A percentile compares a stretch with the other conserved stretches of the same genome.
Conservation (phyloP, 2,797 vertebrate genomes). For the Dermochelys coriacea region DNA sequence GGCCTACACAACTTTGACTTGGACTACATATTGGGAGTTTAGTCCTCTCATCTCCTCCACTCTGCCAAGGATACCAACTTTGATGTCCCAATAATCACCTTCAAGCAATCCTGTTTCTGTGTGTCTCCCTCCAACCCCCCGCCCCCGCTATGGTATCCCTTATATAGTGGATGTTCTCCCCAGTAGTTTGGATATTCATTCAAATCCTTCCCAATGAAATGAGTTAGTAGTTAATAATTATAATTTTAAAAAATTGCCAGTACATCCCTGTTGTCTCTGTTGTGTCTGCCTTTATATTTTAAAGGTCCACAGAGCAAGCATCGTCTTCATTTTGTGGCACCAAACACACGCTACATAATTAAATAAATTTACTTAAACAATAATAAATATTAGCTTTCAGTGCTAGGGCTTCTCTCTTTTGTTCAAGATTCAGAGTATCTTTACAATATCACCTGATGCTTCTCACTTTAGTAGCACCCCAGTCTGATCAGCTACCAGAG, state of each 20-base stretch:
- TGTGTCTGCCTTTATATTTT: constrained; percentile 11
- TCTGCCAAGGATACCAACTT: neutral
- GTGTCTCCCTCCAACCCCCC: neutral
- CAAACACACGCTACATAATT: constrained; percentile 56
- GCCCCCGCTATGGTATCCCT: neutral
- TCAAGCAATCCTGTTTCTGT: neutral
- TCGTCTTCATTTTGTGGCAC: constrained; percentile 55
- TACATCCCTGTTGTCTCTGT: neutral
- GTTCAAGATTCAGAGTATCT: constrained; percentile 3
- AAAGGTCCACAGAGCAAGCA: constrained; percentile 50
- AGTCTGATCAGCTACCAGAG: neutral
- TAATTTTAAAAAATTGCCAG: constrained; percentile 37
- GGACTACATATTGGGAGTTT: fast-evolving
- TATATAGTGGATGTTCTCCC: fast-evolving
- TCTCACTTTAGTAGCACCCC: neutral
- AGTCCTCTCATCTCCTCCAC: neutral
- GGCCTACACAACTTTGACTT: neutral
- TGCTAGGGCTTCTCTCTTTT: constrained; percentile 23
- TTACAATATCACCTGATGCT: constrained; percentile 22
- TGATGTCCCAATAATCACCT: neutral
- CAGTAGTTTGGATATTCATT: neutral
- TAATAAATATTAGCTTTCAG: constrained; percentile 35
- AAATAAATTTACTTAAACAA: constrained; percentile 13
- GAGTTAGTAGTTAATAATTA: constrained; percentile 33
- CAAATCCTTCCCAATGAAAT: constrained; percentile 12